Evolutionary conservation across 2,797 vertebrate species (phyloP), one percentile per base, ranked within the genome.

Genomic region (Labroides dimidiatus): DNA sequence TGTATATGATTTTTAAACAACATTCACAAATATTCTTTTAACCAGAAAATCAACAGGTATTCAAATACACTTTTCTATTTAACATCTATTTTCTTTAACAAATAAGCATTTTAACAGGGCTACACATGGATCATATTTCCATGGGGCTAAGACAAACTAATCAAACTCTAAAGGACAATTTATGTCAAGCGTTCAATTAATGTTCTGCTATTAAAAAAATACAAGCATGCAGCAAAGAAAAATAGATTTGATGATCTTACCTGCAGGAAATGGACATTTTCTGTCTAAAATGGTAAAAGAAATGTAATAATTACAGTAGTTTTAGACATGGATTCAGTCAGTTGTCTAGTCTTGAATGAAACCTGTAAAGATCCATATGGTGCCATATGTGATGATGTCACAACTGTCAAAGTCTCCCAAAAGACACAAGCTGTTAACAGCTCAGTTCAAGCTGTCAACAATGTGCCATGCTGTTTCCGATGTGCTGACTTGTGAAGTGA

Each of bases 341-440:
- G 59, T 24, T 64, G 49, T 56, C 14, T 48, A 21, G 48, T 63
- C 44, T 52, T 24, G 45, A 61, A 64, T 56, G 57, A 44, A 65
- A 70, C 55, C 3, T 0, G 10, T 41, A 47, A 42, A 43, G 23
- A 47, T 56, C 41, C 56, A 66, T 42, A 47, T 66, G 57, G 60
- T 49, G 51, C 16, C 17, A 24, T 20, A 14, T 64, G 51, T 24
- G 45, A 11, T 58, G 60, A 77, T 80, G 62, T 72, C 56, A 77
- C 43, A 72, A 37, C 52, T 49, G 24, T 65, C 44, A 58, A 55
- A 48, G 50, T 47, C 58, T 49, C 47, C 17, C 14, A 43, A 51
- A 64, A 64, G 13, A 57, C 55, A 65, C 24, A 27, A 6, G 36
- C 16, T 19, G 42, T 20, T 39, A 50, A 47, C 55, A 54, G 61